A percentile compares a stretch with the other conserved stretches of the same genome.
Conservation (phyloP, 2,888 invertebrate species). For the Ormyrus nitidulus region DNA sequence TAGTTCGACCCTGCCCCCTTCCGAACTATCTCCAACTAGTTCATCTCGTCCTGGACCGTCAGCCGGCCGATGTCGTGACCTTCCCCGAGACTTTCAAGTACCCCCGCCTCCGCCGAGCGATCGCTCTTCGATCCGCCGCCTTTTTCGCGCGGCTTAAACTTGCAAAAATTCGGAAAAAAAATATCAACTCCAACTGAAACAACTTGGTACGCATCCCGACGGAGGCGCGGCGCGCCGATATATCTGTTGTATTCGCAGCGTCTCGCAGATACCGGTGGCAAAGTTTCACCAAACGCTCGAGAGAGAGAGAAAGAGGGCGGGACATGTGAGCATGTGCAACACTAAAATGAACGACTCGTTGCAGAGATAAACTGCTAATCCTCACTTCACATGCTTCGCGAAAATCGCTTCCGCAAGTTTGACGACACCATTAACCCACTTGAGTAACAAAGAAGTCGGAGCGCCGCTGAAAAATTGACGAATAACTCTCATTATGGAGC, state of each 20-base stretch:
- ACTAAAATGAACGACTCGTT: conserved; percentile 58
- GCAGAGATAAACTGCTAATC: conserved; percentile 62
- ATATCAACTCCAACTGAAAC: too few relatives aligned
- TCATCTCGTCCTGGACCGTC: conserved; percentile 62
- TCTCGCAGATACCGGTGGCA: conserved; percentile 18
- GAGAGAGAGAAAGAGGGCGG: neutral
- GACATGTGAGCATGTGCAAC: conserved; percentile 15
- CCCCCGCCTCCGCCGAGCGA: conserved; percentile 24
- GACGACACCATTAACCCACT: conserved; percentile 66
- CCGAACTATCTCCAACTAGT: conserved; percentile 63
- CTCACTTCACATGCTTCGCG: conserved; percentile 63
- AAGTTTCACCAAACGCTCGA: conserved; percentile 34
- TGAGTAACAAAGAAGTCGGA: conserved; percentile 60
- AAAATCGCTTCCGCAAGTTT: conserved; percentile 64
- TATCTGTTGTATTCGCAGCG: neutral
- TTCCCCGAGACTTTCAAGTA: conserved; percentile 62
- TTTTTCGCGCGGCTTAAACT: too few relatives aligned
- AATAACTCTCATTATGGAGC: conserved; percentile 43
- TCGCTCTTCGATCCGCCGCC: conserved; percentile 30
- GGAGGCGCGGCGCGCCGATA: too few relatives aligned
- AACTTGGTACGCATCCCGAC: too few relatives aligned
- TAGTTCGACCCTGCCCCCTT: conserved; percentile 62
- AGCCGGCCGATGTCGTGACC: conserved; percentile 62
- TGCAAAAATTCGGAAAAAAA: too few relatives aligned
- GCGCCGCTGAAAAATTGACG: conserved; percentile 41